Evolutionary conservation across 2,797 vertebrate species (phyloP).

Genomic region (Epinephelus awoara): DNA sequence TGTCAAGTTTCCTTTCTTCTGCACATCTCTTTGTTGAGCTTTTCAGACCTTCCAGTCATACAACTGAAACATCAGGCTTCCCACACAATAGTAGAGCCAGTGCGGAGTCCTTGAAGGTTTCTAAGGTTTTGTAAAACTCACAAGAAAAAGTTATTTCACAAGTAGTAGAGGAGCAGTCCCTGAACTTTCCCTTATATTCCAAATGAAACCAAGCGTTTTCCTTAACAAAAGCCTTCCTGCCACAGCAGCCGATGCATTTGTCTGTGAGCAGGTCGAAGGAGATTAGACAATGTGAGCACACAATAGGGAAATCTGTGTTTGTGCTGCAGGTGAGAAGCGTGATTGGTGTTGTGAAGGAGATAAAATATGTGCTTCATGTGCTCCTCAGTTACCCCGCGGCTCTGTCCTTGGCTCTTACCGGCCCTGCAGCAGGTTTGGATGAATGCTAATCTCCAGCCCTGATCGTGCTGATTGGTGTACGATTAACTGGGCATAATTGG

Average conservation of each 20-base stretch:
- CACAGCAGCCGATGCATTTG: neutral
- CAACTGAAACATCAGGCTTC: slow-evolving; percentile 1
- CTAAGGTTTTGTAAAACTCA: slow-evolving; percentile 12
- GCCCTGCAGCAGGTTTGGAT: slow-evolving; percentile 24
- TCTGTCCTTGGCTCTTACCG: slow-evolving; percentile 32
- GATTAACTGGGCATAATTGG: slow-evolving; percentile 48
- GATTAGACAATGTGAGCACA: slow-evolving; percentile 7
- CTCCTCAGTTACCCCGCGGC: slow-evolving; percentile 11
- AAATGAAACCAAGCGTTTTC: neutral
- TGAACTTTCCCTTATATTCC: neutral
- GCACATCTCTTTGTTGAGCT: slow-evolving; percentile 5
- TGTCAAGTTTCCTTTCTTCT: slow-evolving; percentile 18
- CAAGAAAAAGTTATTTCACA: neutral
- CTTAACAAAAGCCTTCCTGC: slow-evolving; percentile 2
- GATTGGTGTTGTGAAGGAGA: slow-evolving; percentile 8
- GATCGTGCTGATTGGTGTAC: slow-evolving; percentile 46
- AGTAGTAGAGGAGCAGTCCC: slow-evolving; percentile 6
- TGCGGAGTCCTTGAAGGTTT: slow-evolving; percentile 40
- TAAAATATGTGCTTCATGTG: slow-evolving; percentile 25
- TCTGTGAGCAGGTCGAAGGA: slow-evolving; percentile 4
- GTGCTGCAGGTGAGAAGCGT: neutral
- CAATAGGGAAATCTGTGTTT: slow-evolving; percentile 2
- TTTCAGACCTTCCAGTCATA: slow-evolving; percentile 23
- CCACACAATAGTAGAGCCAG: slow-evolving; percentile 8
- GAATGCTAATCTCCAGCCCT: slow-evolving; percentile 30